Percentiles rank a stretch among this genome's conserved stretches.
Conservation (phyloP, 2,113 vertebrate species). For the Monopterus albus region DNA sequence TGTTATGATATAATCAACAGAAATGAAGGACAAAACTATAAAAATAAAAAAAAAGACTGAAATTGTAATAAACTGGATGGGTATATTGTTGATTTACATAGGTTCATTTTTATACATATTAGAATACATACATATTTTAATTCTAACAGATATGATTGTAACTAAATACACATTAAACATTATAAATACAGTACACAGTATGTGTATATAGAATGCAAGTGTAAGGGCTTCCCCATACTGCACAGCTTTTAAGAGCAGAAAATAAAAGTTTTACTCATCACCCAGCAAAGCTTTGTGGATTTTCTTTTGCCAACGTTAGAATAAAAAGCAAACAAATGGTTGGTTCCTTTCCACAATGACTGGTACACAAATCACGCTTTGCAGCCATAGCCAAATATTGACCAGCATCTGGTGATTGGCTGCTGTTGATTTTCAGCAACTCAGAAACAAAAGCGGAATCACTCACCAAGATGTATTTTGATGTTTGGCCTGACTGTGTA, state of each 20-base stretch:
- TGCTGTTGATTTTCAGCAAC: not conserved
- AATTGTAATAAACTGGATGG: not conserved
- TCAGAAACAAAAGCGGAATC: not conserved
- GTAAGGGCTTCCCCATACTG: constrained; percentile 7
- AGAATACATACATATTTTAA: too few relatives aligned
- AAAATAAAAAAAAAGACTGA: not conserved
- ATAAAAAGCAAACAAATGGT: constrained; percentile 25
- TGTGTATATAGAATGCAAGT: too few relatives aligned
- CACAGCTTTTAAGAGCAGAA: constrained; percentile 1
- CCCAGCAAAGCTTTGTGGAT: constrained; percentile 13
- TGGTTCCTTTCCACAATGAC: constrained; percentile 27
- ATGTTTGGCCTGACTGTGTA: constrained; percentile 94
- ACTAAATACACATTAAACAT: too few relatives aligned
- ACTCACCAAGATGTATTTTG: constrained; percentile 95
- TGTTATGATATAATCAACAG: too few relatives aligned
- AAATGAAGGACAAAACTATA: not conserved
- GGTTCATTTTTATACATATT: too few relatives aligned
- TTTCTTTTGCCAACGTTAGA: constrained; percentile 20
- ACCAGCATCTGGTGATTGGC: constrained; percentile 16
- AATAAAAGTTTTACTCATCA: constrained; percentile 29
- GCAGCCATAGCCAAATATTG: constrained; percentile 26
- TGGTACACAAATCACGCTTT: constrained; percentile 19
- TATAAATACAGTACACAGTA: not conserved
- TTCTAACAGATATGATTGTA: not conserved
- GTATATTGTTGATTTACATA: not conserved